phyloP scores from a whole-genome alignment of 2,797 vertebrate species.

The Lerista edwardsae region DNA sequence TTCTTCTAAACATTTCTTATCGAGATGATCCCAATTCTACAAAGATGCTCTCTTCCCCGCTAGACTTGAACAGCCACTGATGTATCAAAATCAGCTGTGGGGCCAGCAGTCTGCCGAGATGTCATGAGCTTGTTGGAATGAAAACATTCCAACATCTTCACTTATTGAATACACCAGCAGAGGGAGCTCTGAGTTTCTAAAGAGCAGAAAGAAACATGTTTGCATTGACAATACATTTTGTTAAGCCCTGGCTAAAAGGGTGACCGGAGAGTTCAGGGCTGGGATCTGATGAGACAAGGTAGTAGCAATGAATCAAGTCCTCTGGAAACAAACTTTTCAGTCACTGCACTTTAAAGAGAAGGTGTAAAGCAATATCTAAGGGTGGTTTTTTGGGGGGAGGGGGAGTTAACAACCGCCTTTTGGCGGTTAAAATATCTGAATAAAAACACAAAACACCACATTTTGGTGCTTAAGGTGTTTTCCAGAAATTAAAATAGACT shows the following conservation, averaged over 20 bases:
- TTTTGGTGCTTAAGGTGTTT: too few species aligned
- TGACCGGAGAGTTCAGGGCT: not conserved
- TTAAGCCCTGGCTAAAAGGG: not conserved
- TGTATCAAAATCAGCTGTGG: not conserved
- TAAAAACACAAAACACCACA: too few species aligned
- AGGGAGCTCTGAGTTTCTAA: slow-evolving; percentile 32
- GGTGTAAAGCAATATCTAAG: too few species aligned
- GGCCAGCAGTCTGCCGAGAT: not conserved
- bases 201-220: slow-evolving; percentile 22
- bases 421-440: too few species aligned
- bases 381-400: not conserved
- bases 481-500: too few species aligned
- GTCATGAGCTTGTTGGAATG: not conserved
- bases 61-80: not conserved
- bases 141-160: not conserved
- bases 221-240: not conserved
- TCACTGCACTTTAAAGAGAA: not conserved
- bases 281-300: not conserved
- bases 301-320: not conserved
- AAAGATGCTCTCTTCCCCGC: not conserved
- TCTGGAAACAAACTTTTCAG: not conserved
- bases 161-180: slow-evolving; percentile 21
- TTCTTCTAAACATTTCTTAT: slow-evolving; percentile 11
- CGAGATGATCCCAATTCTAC: not conserved
- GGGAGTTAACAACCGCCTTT: too few species aligned